These are phyloP conservation scores for Dipus sagitta DNA, from an alignment of 2,797 vertebrate genomes.

Conservation along the genomic window DNA sequence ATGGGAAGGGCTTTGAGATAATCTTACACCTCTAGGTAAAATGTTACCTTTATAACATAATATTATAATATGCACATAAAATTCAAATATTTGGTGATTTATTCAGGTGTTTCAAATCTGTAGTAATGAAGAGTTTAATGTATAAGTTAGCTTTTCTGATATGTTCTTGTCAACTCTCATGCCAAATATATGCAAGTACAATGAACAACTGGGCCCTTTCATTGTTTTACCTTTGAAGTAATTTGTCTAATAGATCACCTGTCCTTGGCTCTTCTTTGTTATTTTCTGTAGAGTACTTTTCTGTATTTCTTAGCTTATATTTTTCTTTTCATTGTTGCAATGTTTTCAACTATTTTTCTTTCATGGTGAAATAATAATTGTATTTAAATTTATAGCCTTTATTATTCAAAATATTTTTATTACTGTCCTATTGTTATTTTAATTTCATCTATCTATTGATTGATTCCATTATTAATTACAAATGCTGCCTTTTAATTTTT, in stretches of 20 bases:
- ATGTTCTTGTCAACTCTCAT: neutral
- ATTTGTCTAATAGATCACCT: neutral
- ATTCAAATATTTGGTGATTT: conserved; percentile 11
- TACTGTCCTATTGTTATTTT: neutral
- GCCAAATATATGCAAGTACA: neutral
- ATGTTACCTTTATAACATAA: neutral
- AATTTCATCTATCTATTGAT: conserved; percentile 35
- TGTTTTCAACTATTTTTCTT: neutral
- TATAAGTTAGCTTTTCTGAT: neutral
- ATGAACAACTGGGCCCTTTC: neutral
- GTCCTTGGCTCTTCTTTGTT: neutral
- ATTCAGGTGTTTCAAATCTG: neutral
- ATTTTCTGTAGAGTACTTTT: neutral
- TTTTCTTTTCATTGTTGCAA: conserved; percentile 43
- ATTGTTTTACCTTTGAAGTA: neutral
- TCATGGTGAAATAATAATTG: conserved; percentile 15
- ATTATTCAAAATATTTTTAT: conserved; percentile 29
- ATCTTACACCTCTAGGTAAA: neutral
- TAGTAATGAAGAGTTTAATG: neutral
- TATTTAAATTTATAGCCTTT: conserved; percentile 25
- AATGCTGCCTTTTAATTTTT: conserved; percentile 49
- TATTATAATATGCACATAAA: neutral
- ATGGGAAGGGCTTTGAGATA: neutral
- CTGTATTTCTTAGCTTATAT: conserved; percentile 2
- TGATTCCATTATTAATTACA: conserved; percentile 56